A percentile compares a stretch with the other conserved stretches of the same genome.
Conservation (phyloP, 2,888 invertebrate species). For the Ennomos fuscantarius region DNA sequence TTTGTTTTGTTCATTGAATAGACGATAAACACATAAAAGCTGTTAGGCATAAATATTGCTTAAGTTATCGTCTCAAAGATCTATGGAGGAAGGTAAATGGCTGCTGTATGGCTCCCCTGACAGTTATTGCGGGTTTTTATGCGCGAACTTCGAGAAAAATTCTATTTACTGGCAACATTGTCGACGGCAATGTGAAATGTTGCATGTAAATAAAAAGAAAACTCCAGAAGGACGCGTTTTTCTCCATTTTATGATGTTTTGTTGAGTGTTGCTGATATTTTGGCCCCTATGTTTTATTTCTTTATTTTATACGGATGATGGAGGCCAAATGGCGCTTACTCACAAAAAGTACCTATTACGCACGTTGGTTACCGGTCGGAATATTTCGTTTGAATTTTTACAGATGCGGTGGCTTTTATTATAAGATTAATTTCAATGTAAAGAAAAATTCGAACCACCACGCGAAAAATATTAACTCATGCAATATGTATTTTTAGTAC, state of each 20-base stretch:
- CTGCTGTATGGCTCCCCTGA: slow-evolving; percentile 63
- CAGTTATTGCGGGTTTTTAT: slow-evolving; percentile 74
- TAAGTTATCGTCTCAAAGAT: slow-evolving; percentile 64
- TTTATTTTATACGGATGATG: not conserved
- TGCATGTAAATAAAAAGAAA: slow-evolving; percentile 40
- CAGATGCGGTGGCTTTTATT: too few relatives aligned
- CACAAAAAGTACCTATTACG: not conserved
- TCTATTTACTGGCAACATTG: slow-evolving; percentile 66
- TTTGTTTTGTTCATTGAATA: slow-evolving; percentile 59
- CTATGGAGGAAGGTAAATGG: slow-evolving; percentile 56
- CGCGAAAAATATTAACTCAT: too few relatives aligned
- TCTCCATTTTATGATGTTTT: slow-evolving; percentile 23
- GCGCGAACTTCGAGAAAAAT: slow-evolving; percentile 64
- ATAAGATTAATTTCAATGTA: too few relatives aligned
- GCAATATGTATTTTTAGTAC: too few relatives aligned
- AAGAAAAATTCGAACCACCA: too few relatives aligned
- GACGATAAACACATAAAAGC: slow-evolving; percentile 63
- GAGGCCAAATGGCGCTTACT: not conserved
- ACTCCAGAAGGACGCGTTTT: slow-evolving; percentile 30
- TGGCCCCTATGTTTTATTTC: not conserved
- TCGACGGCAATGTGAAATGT: slow-evolving; percentile 62
- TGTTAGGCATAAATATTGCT: slow-evolving; percentile 66
- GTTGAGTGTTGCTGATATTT: slow-evolving; percentile 8
- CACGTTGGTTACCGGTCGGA: too few relatives aligned
- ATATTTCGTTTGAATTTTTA: too few relatives aligned